A percentile compares a stretch with the other conserved stretches of the same genome.
These are phyloP conservation scores for Theonella swinhoei DNA, from an alignment of 37 sponge, comb jelly and placozoan genomes.

Conservation along the genomic window DNA sequence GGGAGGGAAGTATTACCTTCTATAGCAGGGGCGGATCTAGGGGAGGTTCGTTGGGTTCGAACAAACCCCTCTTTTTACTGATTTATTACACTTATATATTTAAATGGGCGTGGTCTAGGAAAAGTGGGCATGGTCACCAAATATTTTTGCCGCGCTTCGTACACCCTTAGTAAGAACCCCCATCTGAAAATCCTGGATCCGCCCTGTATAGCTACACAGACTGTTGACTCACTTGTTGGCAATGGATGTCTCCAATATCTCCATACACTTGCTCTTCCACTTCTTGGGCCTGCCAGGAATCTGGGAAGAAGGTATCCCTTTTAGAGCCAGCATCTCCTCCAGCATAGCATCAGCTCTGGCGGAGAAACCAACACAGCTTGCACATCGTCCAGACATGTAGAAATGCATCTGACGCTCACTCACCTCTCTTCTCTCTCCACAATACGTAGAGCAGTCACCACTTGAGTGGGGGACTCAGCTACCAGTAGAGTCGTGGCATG, in stretches of 20 bases:
- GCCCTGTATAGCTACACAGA: neutral
- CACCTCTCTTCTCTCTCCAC: slow-evolving; percentile 90
- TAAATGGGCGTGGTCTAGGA: neutral
- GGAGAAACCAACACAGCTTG: neutral
- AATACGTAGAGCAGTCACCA: slow-evolving; percentile 88
- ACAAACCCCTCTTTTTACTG: too few species aligned
- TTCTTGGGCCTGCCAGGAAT: slow-evolving; percentile 80
- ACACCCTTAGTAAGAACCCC: too few species aligned
- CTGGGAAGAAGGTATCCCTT: slow-evolving; percentile 33
- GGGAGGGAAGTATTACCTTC: too few species aligned
- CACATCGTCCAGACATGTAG: neutral
- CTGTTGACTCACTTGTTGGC: slow-evolving; percentile 50
- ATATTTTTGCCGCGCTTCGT: too few species aligned
- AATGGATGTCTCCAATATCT: slow-evolving; percentile 71
- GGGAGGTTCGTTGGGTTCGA: too few species aligned
- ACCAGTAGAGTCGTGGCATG: slow-evolving; percentile 24
- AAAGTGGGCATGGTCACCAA: too few species aligned
- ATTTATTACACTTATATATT: too few species aligned
- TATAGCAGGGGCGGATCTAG: too few species aligned
- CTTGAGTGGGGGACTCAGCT: slow-evolving; percentile 38
- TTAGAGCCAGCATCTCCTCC: slow-evolving; percentile 37
- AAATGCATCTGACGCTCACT: neutral
- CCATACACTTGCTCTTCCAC: slow-evolving; percentile 77
- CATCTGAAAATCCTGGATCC: too few species aligned
- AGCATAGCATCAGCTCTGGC: slow-evolving; percentile 30